Conservation (phyloP, 2,113 vertebrate genomes). For the Tylochromis polylepis region DNA sequence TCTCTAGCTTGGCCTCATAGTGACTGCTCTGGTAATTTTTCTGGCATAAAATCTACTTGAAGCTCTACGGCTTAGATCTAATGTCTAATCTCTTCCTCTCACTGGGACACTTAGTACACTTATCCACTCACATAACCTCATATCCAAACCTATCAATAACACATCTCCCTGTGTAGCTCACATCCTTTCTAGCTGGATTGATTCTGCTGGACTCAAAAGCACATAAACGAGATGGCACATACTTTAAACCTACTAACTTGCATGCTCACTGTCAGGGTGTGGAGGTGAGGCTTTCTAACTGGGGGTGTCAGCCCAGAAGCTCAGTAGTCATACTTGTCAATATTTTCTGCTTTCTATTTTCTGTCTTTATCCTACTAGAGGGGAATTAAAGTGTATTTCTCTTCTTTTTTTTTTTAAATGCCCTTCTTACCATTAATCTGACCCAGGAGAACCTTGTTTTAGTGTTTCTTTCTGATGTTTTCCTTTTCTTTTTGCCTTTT, state of each 20-base stretch:
- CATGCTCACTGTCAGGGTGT: slow-evolving; percentile 52
- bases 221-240: neutral
- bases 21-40: slow-evolving; percentile 18
- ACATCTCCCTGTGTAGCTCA: slow-evolving; percentile 27
- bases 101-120: neutral
- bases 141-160: slow-evolving; percentile 14
- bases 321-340: neutral
- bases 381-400: neutral
- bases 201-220: slow-evolving; percentile 20
- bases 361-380: neutral
- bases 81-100: slow-evolving; percentile 14
- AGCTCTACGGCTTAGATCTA: slow-evolving; percentile 26
- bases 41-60: slow-evolving; percentile 25
- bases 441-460: neutral
- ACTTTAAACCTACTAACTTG: slow-evolving; percentile 44
- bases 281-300: slow-evolving; percentile 13
- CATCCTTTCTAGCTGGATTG: slow-evolving; percentile 21
- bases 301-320: neutral
- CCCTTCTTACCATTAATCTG: neutral
- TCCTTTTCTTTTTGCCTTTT: slow-evolving; percentile 27
- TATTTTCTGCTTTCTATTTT: neutral
- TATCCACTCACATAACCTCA: slow-evolving; percentile 31
- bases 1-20: slow-evolving; percentile 38
- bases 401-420: neutral
- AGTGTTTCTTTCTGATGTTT: neutral